phyloP scores from a whole-genome alignment of 1,140 invertebrate species.

The Drosophila lacteicornis region DNA sequence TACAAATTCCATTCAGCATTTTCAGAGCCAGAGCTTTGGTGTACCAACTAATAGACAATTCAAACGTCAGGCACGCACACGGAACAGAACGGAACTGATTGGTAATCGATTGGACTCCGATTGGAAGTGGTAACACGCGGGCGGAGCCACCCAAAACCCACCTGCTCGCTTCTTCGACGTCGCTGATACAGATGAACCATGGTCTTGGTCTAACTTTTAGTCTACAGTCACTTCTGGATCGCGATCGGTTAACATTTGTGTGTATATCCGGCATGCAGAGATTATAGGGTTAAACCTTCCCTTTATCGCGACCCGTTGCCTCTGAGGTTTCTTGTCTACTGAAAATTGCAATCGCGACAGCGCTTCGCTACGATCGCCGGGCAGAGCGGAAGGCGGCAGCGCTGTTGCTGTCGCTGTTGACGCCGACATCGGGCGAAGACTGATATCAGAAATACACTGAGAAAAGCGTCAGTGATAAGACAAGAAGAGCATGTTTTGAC shows the following conservation, averaged over 20 bases:
- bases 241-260: neutral
- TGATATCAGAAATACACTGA: slow-evolving; percentile 29
- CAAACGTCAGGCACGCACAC: slow-evolving; percentile 36
- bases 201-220: slow-evolving; percentile 33
- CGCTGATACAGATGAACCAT: slow-evolving; percentile 75
- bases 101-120: neutral
- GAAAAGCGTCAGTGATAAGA: neutral
- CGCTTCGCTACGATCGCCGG: slow-evolving; percentile 32
- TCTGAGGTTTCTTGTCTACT: slow-evolving; percentile 68
- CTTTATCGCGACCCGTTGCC: slow-evolving; percentile 61
- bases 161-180: slow-evolving; percentile 70
- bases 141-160: slow-evolving; percentile 42
- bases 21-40: neutral
- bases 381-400: slow-evolving; percentile 26
- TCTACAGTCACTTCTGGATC: neutral
- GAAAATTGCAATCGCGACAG: slow-evolving; percentile 39
- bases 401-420: slow-evolving; percentile 15
- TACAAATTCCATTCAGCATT: slow-evolving; percentile 20
- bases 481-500: neutral
- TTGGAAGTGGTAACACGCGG: neutral
- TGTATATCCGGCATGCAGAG: slow-evolving; percentile 6
- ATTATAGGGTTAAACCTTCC: slow-evolving; percentile 8
- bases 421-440: slow-evolving; percentile 18
- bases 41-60: slow-evolving; percentile 52
- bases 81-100: slow-evolving; percentile 24